phyloP scores from a whole-genome alignment of 2,888 invertebrate species.

The Lasioglossum oenotherae region DNA sequence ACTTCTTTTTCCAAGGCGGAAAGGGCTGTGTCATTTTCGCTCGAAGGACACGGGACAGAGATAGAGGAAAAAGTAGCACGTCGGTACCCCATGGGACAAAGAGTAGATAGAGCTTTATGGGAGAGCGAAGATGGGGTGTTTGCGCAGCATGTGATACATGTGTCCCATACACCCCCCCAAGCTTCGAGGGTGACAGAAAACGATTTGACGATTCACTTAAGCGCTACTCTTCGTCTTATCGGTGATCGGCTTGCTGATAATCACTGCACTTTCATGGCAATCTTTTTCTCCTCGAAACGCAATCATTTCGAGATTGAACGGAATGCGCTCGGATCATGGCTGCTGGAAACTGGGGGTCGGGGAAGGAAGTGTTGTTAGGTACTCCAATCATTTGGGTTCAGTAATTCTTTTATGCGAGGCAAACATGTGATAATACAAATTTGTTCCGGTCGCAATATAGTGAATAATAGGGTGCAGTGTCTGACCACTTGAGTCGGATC shows the following conservation, averaged over 20 bases:
- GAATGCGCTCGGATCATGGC: conserved; percentile 1
- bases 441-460: not conserved
- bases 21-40: conserved; percentile 23
- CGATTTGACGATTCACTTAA: conserved; percentile 82
- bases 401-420: not conserved
- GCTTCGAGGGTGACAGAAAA: conserved; percentile 67
- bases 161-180: conserved; percentile 74
- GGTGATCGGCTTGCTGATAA: conserved; percentile 66
- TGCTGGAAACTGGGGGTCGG: not conserved
- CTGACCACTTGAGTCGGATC: not conserved
- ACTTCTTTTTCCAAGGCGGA: conserved; percentile 19
- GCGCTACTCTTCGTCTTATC: conserved; percentile 76
- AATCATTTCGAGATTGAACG: conserved; percentile 48
- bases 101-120: conserved; percentile 64
- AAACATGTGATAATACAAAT: not conserved
- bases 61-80: conserved; percentile 56
- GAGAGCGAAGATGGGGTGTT: conserved; percentile 72
- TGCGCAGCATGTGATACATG: conserved; percentile 83
- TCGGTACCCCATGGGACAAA: conserved; percentile 60
- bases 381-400: conserved; percentile 13
- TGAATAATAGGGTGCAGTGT: not conserved
- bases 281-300: conserved; percentile 54
- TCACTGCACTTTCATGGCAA: conserved; percentile 53
- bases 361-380: not conserved
- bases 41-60: conserved; percentile 38